phyloP scores from a whole-genome alignment of 2,888 invertebrate genomes.

The Campopleginae sp. region DNA sequence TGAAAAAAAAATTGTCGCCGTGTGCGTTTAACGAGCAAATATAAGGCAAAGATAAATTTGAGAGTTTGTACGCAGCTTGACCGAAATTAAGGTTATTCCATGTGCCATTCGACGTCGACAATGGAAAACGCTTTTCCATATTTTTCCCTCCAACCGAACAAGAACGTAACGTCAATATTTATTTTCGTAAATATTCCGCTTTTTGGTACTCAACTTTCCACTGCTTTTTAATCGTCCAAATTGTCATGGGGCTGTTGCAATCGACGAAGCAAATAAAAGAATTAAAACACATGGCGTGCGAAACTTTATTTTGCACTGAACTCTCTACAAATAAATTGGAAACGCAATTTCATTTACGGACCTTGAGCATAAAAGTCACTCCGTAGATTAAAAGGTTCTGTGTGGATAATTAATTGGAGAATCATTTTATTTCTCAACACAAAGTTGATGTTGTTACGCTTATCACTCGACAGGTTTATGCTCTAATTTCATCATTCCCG shows the following conservation, averaged over 20 bases:
- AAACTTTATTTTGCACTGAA: background rate
- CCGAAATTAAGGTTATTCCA: background rate
- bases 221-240: background rate
- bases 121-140: background rate
- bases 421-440: background rate
- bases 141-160: background rate
- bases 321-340: background rate
- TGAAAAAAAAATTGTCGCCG: background rate
- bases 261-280: background rate
- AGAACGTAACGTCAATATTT: background rate
- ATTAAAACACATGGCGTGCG: background rate
- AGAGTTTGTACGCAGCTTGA: constrained; percentile 2
- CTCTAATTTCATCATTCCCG: background rate
- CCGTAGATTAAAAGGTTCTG: constrained; percentile 17
- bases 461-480: background rate
- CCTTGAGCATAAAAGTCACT: constrained; percentile 4
- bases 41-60: background rate
- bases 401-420: constrained; percentile 8
- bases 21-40: background rate
- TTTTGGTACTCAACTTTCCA: background rate
- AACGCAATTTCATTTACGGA: constrained; percentile 1
- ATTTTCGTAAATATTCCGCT: background rate
- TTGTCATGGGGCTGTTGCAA: background rate
- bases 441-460: background rate
- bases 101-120: background rate